Evolutionary conservation across 2,888 invertebrate genomes (phyloP), one percentile per base, ranked within the genome.

Genomic region (Fissipunctia ypsillon): DNA sequence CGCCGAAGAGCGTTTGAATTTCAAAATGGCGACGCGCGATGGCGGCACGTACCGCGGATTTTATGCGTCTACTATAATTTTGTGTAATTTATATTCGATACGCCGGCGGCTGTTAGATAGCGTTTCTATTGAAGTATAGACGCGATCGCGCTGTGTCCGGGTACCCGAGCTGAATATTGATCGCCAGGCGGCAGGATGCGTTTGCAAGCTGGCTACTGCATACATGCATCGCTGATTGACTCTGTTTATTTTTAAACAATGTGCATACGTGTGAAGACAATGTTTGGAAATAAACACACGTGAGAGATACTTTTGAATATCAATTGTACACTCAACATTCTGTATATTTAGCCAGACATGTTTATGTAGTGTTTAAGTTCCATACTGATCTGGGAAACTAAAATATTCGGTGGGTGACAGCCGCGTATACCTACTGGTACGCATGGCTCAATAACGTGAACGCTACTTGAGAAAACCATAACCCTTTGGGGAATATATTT

Each of bases 41-140:
- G 86, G 86, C 83, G 73, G 87, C 90, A 91, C 90, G 91, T 89
- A 87, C 87, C 89, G 93, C 91, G 87, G 92, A 92, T 91, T 92
- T 92, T 91, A 92, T 93, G 91, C 91, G 91, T 90, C 91, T 92
- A 89, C 92, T 92, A 93, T 92, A 92, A 93, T 92, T 92, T 95
- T 89, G 92, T 93, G 92, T 94, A 94, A 94, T 96, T 95, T 95
- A 95, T 95, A 96, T 96, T 95, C 96, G 93, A 93, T 94, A 91
- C 94, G 92, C 90, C 72, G 81, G 90, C 93, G 93, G 94, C 91
- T 89, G 87, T 87, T 93, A 92, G 93, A 93, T 94, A 93, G 91
- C 91, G 92, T 91, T 92, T 90, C 94, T 93, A 94, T 95, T 94
- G 94, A 94, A 93, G 94, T 94, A 91, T 90, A 87, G 91, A 88